Evolutionary conservation across 2,113 vertebrate genomes (phyloP).

Genomic region (Lontra canadensis): DNA sequence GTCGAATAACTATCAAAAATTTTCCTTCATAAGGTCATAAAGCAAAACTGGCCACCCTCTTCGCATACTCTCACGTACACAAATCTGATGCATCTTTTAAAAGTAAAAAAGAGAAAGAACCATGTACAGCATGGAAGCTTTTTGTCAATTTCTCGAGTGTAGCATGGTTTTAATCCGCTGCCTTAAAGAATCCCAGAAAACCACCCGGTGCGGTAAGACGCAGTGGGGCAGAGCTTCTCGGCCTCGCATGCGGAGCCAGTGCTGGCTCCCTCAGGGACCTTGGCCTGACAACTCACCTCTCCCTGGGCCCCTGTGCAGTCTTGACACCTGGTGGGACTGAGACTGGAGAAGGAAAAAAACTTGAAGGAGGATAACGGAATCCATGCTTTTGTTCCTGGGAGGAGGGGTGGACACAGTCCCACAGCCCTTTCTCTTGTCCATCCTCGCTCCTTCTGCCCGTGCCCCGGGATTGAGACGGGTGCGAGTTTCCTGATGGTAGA

Average conservation of each 20-base stretch:
- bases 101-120: constrained; percentile 82
- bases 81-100: constrained; percentile 89
- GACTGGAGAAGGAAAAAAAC: constrained; percentile 21
- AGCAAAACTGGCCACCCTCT: constrained; percentile 89
- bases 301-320: not conserved
- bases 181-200: constrained; percentile 97
- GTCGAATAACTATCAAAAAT: constrained; percentile 70
- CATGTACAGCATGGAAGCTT: constrained; percentile 92
- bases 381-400: constrained; percentile 52
- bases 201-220: constrained; percentile 95
- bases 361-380: constrained; percentile 17
- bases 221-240: constrained; percentile 81
- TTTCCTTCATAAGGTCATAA: constrained; percentile 95
- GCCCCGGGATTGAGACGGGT: not conserved
- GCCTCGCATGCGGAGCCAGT: constrained; percentile 58
- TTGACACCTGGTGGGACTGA: not conserved
- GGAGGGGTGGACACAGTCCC: not conserved
- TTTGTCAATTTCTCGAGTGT: constrained; percentile 90
- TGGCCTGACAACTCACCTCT: not conserved
- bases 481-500: not conserved
- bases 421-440: not conserved
- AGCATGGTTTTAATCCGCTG: constrained; percentile 93
- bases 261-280: constrained; percentile 9
- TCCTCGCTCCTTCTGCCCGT: not conserved
- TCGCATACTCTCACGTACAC: constrained; percentile 90